Evolutionary conservation across 2,888 invertebrate species (phyloP).

Genomic region (Argyresthia albistria): DNA sequence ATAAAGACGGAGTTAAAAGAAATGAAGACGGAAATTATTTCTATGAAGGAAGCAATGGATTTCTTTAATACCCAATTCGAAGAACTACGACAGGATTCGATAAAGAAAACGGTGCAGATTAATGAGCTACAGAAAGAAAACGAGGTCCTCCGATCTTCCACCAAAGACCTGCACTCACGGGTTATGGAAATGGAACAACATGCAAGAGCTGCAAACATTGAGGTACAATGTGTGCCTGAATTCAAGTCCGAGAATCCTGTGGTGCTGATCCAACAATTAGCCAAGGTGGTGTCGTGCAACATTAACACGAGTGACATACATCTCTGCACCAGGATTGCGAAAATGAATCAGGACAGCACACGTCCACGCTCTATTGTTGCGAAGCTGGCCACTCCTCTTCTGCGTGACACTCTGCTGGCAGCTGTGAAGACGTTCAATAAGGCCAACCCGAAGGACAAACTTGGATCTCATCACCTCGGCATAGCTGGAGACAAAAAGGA

Average conservation of each 20-base stretch:
- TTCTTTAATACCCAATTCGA: neutral
- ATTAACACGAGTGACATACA: constrained; percentile 4
- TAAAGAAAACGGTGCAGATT: neutral
- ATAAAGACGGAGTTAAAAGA: neutral
- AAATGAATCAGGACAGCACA: constrained; percentile 5
- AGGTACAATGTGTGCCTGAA: constrained; percentile 12
- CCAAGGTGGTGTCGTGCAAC: neutral
- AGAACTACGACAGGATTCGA: neutral
- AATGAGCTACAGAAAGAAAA: neutral
- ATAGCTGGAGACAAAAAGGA: neutral
- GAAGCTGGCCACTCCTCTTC: neutral
- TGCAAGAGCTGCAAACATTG: constrained; percentile 8
- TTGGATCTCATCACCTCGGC: too few relatives aligned
- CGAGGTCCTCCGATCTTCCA: neutral
- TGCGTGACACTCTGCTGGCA: neutral
- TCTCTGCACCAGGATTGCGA: constrained; percentile 8
- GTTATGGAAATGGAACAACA: constrained; percentile 11
- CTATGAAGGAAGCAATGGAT: neutral
- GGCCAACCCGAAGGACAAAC: neutral
- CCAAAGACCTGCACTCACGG: neutral
- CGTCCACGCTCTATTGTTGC: neutral
- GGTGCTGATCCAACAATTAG: constrained; percentile 2
- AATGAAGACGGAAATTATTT: neutral
- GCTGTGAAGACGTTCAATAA: neutral
- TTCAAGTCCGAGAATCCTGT: constrained; percentile 9